A percentile compares a stretch with the other conserved stretches of the same genome.
These are phyloP conservation scores for Mechanitis mazaeus DNA, from an alignment of 2,888 invertebrate genomes.

Conservation along the genomic window DNA sequence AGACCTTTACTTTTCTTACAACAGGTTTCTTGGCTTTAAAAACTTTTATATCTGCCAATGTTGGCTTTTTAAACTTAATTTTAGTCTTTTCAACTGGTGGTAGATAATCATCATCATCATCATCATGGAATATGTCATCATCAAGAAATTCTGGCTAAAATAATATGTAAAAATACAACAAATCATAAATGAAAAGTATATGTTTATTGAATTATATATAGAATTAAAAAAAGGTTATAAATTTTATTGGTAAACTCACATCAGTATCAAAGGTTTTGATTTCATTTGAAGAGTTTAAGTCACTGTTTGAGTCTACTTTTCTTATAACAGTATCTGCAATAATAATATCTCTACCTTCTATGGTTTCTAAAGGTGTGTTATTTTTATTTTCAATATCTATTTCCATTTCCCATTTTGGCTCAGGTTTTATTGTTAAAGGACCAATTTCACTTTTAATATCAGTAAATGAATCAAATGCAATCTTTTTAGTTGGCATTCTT, in stretches of 20 bases:
- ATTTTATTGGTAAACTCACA: constrained; percentile 40
- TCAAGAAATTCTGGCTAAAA: constrained; percentile 59
- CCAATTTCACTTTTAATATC: constrained; percentile 72
- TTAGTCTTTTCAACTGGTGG: constrained; percentile 52
- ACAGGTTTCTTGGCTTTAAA: constrained; percentile 59
- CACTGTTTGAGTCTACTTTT: constrained; percentile 54
- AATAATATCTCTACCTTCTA: constrained; percentile 59
- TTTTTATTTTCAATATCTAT: constrained; percentile 48
- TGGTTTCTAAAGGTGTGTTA: constrained; percentile 43
- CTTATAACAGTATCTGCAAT: constrained; percentile 69
- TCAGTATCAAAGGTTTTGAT: constrained; percentile 39
- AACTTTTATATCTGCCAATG: constrained; percentile 61
- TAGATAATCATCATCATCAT: constrained; percentile 64
- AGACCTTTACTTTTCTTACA: constrained; percentile 58
- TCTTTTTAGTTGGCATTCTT: constrained; percentile 60
- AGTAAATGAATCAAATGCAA: constrained; percentile 67
- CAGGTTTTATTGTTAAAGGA: constrained; percentile 55
- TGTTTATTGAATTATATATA: constrained; percentile 9
- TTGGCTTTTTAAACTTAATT: constrained; percentile 62
- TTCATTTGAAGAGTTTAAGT: constrained; percentile 38
- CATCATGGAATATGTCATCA: constrained; percentile 57
- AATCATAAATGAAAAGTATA: constrained; percentile 6
- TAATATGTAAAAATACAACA: not conserved
- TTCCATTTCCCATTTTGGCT: constrained; percentile 71
- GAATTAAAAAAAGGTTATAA: constrained; percentile 10